phyloP scores from a whole-genome alignment of 2,113 vertebrate species.

The Psilopsiagon aurifrons region DNA sequence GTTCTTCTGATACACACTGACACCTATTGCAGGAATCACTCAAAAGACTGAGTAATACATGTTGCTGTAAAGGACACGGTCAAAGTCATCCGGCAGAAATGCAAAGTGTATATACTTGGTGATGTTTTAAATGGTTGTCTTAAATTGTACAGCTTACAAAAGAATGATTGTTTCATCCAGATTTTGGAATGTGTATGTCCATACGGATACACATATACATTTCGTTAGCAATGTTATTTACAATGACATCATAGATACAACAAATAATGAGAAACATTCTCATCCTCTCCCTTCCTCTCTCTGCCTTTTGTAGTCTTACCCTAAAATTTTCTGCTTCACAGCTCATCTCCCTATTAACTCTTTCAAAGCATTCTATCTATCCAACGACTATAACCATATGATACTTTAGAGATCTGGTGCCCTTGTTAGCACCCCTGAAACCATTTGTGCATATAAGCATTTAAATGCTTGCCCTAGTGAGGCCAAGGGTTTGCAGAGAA shows the following conservation, averaged over 20 bases:
- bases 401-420: neutral
- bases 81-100: neutral
- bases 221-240: neutral
- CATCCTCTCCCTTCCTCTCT: neutral
- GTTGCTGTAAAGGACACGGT: neutral
- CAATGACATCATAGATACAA: neutral
- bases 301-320: neutral
- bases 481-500: neutral
- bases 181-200: neutral
- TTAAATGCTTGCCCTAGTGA: neutral
- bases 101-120: fast-evolving
- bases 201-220: fast-evolving
- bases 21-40: neutral
- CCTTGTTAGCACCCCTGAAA: neutral
- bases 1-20: neutral
- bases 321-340: neutral
- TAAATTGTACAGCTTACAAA: neutral
- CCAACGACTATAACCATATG: fast-evolving
- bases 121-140: neutral
- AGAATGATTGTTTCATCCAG: neutral
- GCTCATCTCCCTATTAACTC: neutral
- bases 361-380: neutral
- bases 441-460: neutral
- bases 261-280: neutral
- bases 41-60: neutral